Conservation (phyloP, 2,888 invertebrate species). For the Scelioninae gen. 1 region DNA sequence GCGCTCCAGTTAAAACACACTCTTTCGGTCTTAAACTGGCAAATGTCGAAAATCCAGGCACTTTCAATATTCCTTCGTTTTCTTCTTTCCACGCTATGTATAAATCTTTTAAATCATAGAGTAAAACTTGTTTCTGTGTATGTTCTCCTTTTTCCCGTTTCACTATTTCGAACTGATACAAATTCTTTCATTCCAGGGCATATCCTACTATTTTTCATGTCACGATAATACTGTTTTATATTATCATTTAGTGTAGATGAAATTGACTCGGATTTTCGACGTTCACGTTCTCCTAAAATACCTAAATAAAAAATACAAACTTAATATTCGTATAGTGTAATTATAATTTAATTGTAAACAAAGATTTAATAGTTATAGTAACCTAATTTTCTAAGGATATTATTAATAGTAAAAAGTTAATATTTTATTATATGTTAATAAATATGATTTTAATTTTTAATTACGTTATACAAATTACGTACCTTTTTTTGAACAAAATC, state of each 20-base stretch:
- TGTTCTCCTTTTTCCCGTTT: conserved; percentile 5
- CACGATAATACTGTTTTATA: conserved; percentile 15
- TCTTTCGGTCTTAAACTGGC: conserved; percentile 18
- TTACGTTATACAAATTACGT: too few species aligned
- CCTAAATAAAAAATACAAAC: too few species aligned
- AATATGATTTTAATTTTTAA: too few species aligned
- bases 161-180: not conserved
- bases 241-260: not conserved
- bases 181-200: conserved; percentile 18
- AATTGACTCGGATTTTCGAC: not conserved
- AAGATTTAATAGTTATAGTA: too few species aligned
- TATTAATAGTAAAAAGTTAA: too few species aligned
- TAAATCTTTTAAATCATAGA: conserved; percentile 28
- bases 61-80: conserved; percentile 3
- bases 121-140: conserved; percentile 24
- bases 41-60: conserved; percentile 27
- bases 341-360: too few species aligned
- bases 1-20: conserved; percentile 23
- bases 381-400: too few species aligned
- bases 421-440: too few species aligned
- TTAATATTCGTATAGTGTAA: too few species aligned
- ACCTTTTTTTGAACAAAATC: not conserved
- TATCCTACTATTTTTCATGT: conserved; percentile 10
- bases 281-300: conserved; percentile 10
- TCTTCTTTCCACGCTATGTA: conserved; percentile 11